These are phyloP conservation scores for Magallana nippona DNA, from an alignment of 2,888 invertebrate species.

Conservation along the genomic window DNA sequence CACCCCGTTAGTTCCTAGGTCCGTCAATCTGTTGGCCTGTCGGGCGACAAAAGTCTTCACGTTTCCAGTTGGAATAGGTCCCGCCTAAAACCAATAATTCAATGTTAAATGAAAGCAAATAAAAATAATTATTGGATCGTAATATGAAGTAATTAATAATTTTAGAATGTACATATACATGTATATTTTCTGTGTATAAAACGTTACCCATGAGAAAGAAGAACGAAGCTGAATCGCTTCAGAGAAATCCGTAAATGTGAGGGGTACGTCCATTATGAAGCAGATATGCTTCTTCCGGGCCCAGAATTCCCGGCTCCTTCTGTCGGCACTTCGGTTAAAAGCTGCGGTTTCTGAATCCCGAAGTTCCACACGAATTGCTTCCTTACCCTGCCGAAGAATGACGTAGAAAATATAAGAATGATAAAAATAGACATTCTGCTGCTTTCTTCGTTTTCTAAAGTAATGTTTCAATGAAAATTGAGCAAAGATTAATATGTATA, in stretches of 20 bases:
- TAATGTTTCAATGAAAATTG: too few relatives aligned
- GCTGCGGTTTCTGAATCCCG: not conserved
- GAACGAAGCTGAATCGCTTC: not conserved
- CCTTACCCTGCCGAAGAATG: not conserved
- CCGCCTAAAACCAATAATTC: not conserved
- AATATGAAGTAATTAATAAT: not conserved
- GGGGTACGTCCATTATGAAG: not conserved
- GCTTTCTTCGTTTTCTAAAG: too few relatives aligned
- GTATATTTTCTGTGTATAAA: not conserved
- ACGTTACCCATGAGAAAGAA: constrained; percentile 1
- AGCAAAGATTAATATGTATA: not conserved
- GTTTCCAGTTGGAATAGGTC: not conserved
- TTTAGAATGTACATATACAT: not conserved
- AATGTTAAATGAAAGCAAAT: not conserved
- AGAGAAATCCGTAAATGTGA: not conserved
- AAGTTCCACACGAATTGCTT: constrained; percentile 15
- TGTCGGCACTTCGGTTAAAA: not conserved
- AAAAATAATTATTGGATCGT: not conserved
- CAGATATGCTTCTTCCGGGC: constrained; percentile 4
- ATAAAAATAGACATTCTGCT: too few relatives aligned
- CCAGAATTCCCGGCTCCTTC: not conserved
- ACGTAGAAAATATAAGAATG: not conserved
- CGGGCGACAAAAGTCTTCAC: constrained; percentile 13
- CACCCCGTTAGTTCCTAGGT: not conserved
- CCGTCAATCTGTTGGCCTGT: constrained; percentile 8